Base-by-base conservation (phyloP, 2,113 vertebrate species). In the Bubo blakistoni region DNA sequence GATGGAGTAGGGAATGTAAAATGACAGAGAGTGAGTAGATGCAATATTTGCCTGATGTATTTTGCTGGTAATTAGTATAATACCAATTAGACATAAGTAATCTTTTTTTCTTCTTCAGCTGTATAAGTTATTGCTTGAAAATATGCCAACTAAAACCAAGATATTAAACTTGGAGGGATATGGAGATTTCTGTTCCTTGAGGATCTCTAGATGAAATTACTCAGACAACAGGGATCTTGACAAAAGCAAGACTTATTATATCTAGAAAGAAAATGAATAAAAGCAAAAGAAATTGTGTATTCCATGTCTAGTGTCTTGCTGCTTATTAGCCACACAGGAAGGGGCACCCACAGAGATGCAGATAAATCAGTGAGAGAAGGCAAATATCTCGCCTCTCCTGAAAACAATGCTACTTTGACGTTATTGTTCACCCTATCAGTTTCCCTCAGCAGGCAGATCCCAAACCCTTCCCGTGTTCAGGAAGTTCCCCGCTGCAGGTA, bases 201-300 rank as follows among this genome's bases (percentile, higher is more conserved):
- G 96, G 96, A 97, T 96, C 90, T 95, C 85, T 46, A 92, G 84
- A 95, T 90, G 73, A 94, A 97, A 96, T 97, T 97, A 97, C 74
- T 78, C 62, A 93, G 93, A 80, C 96, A 91, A 93, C 92, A 90
- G 96, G 96, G 96, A 96, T 77, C 78, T 93, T 92, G 92, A 97
- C 96, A 97, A 95, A 96, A 95, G 87, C 83, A 77, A 94, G 90
- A 86, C 85, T 95, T 94, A 76, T 93, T 91, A 73, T 62, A 91
- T 80, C 74, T 69, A 32, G 58, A 85, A 91, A 79, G 74, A 90
- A 90, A 95, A 94, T 18, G 90, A 94, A 95, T 90, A 77, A 96
- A 94, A 96, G 94, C 78, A 77, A 62, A 80, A 94, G 85, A 69
- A 93, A 92, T 94, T 82, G 77, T 85, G 63, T 91, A 91, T 94